Conservation (phyloP, 2,113 vertebrate genomes). For the Coracopsis vasa region DNA sequence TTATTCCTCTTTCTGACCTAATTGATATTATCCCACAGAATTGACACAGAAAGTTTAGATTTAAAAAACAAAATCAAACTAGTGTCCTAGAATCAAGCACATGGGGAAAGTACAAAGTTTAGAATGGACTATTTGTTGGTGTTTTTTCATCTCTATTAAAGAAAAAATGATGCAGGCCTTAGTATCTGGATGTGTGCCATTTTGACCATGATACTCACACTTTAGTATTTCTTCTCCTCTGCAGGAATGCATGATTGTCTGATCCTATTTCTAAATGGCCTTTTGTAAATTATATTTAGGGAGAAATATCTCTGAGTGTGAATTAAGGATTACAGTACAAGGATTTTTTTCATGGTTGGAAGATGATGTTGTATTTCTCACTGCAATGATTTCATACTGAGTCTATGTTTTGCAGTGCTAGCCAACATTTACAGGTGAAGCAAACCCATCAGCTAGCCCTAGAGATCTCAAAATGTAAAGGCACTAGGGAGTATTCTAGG, state of each 20-base stretch:
- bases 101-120: background rate
- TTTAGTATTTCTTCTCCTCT: background rate
- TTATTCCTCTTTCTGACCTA: background rate
- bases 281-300: background rate
- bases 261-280: background rate
- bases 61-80: background rate
- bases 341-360: background rate
- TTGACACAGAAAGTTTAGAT: background rate
- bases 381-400: background rate
- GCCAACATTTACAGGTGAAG: conserved; percentile 25
- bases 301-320: background rate
- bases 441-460: background rate
- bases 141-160: background rate
- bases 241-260: background rate
- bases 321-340: background rate
- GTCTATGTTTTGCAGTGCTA: background rate
- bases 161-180: background rate
- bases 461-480: background rate
- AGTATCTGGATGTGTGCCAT: background rate
- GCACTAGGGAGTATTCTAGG: background rate
- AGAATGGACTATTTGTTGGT: background rate
- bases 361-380: conserved; percentile 17
- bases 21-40: background rate
- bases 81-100: background rate
- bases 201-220: background rate